Conservation (phyloP, 2,888 invertebrate genomes). For the Drosophila eohydei region DNA sequence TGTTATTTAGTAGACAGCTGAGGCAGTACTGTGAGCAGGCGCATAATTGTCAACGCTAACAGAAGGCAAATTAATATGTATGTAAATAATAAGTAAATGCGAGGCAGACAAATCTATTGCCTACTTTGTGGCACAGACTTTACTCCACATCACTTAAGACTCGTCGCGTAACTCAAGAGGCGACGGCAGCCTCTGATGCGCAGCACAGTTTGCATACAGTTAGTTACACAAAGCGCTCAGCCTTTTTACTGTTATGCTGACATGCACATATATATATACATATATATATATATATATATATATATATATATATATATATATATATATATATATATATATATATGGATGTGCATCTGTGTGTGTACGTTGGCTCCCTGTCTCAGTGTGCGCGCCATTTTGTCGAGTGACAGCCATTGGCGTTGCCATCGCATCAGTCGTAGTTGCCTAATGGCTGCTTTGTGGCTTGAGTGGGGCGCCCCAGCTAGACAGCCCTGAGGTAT, state of each 20-base stretch:
- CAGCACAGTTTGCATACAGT: constrained; percentile 70
- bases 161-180: constrained; percentile 69
- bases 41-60: constrained; percentile 25
- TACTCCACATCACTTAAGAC: constrained; percentile 15
- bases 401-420: constrained; percentile 62
- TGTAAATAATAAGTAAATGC: constrained; percentile 34
- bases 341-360: constrained; percentile 20
- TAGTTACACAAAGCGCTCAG: constrained; percentile 60
- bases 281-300: background rate
- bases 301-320: background rate
- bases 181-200: constrained; percentile 38
- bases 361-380: constrained; percentile 17
- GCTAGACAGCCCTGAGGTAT: constrained; percentile 51
- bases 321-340: background rate
- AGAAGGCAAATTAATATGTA: constrained; percentile 40
- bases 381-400: constrained; percentile 57
- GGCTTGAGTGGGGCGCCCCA: constrained; percentile 43
- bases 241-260: constrained; percentile 65
- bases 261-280: background rate
- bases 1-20: constrained; percentile 21
- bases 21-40: background rate
- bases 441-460: constrained; percentile 76
- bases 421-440: constrained; percentile 67
- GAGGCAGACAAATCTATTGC: constrained; percentile 21
- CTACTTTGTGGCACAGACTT: constrained; percentile 24